phyloP scores from a whole-genome alignment of 2,888 invertebrate species.

The Eurois occulta region DNA sequence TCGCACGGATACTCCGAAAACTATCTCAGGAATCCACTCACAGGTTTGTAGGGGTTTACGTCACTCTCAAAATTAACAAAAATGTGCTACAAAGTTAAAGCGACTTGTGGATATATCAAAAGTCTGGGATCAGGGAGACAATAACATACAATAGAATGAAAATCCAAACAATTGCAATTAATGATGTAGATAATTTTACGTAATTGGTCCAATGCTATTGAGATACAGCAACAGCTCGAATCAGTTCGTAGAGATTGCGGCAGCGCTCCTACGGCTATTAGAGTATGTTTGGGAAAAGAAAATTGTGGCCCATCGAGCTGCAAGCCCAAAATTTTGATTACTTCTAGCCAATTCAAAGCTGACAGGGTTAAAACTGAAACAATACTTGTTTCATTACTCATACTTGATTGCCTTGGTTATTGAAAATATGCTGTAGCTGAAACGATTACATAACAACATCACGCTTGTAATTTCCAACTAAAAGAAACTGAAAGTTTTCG shows the following conservation, averaged over 20 bases:
- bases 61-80: background rate
- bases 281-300: background rate
- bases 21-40: slow-evolving; percentile 90
- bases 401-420: background rate
- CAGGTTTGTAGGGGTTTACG: slow-evolving; percentile 74
- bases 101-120: background rate
- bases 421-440: background rate
- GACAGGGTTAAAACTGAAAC: background rate
- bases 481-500: background rate
- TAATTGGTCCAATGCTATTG: background rate
- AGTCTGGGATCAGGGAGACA: background rate
- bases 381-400: background rate
- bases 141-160: background rate
- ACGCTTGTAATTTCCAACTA: too few species aligned
- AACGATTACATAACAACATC: background rate
- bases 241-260: background rate
- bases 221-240: background rate
- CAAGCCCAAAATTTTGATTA: background rate
- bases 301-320: background rate
- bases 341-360: background rate
- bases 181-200: background rate
- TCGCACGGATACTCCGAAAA: slow-evolving; percentile 88
- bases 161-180: background rate
- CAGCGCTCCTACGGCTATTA: background rate
- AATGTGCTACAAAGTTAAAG: background rate